A percentile compares a stretch with the other conserved stretches of the same genome.
Evolutionary conservation across 2,797 vertebrate species (phyloP).

Genomic region (Phataginus tricuspis): DNA sequence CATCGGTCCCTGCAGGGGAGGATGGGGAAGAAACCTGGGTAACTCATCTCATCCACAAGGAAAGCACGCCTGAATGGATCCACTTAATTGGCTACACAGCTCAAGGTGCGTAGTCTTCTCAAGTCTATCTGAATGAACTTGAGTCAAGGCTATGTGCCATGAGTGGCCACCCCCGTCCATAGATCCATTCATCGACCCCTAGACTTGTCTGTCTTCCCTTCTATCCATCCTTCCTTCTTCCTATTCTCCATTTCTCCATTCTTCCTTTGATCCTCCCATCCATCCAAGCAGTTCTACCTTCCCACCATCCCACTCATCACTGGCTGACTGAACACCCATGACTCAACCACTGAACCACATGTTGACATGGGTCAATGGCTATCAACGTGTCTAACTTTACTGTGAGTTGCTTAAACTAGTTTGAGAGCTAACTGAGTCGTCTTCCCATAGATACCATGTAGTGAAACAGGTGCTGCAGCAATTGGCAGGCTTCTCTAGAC

Average conservation of each 20-base stretch:
- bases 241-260: neutral
- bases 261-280: neutral
- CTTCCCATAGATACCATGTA: neutral
- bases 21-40: neutral
- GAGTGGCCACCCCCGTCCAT: neutral
- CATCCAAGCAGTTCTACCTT: neutral
- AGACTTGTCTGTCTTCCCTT: neutral
- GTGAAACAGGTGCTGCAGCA: neutral
- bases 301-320: neutral
- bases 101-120: neutral
- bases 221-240: neutral
- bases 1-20: conserved; percentile 4
- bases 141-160: neutral
- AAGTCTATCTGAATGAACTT: no score
- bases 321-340: neutral
- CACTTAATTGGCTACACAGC: neutral
- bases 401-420: neutral
- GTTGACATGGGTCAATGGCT: neutral
- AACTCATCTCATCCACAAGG: neutral
- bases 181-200: neutral
- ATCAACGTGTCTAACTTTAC: neutral
- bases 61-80: neutral
- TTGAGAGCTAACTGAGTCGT: neutral
- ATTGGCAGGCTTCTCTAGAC: neutral
- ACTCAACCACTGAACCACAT: neutral